Conservation (phyloP, 2,113 vertebrate genomes). For the Eclectus roratus region DNA sequence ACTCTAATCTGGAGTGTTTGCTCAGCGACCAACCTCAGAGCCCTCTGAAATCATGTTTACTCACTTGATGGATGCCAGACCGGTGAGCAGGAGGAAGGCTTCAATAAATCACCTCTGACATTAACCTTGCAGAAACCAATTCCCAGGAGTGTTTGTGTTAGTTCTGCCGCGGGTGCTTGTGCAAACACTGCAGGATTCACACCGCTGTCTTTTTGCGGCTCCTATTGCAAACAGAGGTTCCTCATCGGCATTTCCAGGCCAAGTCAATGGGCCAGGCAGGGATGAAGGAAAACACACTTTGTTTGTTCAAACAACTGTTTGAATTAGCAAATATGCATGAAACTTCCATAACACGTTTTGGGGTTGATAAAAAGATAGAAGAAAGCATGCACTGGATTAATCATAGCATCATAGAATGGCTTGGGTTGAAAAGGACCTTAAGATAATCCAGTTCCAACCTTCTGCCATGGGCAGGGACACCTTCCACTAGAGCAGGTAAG, state of each 20-base stretch:
- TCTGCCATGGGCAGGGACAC: background rate
- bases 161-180: background rate
- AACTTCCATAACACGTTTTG: background rate
- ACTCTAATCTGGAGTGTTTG: constrained; percentile 24
- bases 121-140: constrained; percentile 33
- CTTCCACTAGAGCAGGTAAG: background rate
- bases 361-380: background rate
- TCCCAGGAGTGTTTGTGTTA: background rate
- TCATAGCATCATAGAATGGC: background rate
- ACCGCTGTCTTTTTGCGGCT: background rate
- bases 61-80: background rate
- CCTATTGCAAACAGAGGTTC: background rate
- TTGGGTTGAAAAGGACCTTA: background rate
- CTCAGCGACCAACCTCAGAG: background rate
- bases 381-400: background rate
- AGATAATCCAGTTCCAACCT: background rate
- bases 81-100: background rate
- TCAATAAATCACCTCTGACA: constrained; percentile 50
- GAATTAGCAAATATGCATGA: background rate
- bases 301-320: background rate
- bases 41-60: background rate
- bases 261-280: background rate
- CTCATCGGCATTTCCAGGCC: background rate
- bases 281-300: background rate
- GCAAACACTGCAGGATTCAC: constrained; percentile 40